These are phyloP conservation scores for Macheiramphus alcinus DNA, from an alignment of 2,113 vertebrate genomes.

Conservation along the genomic window DNA sequence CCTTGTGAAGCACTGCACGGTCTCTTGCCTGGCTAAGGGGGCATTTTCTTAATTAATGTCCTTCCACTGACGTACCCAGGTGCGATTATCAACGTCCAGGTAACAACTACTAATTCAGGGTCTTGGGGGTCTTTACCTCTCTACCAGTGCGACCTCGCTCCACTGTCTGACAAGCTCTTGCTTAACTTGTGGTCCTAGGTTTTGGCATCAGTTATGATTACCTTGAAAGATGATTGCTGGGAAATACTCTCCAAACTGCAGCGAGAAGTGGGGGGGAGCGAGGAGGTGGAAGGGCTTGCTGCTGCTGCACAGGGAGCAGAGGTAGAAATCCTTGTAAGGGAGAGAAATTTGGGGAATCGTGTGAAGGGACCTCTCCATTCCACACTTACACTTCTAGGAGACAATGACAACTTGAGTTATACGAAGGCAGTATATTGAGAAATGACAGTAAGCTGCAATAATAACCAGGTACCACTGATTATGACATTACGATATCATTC, in stretches of 20 bases:
- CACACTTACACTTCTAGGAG: background rate
- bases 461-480: background rate
- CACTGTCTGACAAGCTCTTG: background rate
- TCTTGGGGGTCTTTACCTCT: background rate
- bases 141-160: background rate
- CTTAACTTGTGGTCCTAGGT: background rate
- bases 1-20: background rate
- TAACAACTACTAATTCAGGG: background rate
- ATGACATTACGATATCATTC: no score
- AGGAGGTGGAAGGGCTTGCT: background rate
- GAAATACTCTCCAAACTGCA: background rate
- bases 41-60: background rate
- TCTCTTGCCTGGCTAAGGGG: background rate
- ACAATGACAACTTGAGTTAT: background rate
- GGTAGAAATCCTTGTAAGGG: background rate
- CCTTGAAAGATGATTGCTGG: background rate
- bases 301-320: background rate
- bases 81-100: accelerated
- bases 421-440: background rate
- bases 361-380: background rate
- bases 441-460: background rate
- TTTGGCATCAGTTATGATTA: background rate
- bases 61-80: background rate
- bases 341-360: no score
- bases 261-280: background rate